A percentile compares a stretch with the other conserved stretches of the same genome.
Conservation (phyloP, 2,113 vertebrate species). For the Hippocampus guttulatus region DNA sequence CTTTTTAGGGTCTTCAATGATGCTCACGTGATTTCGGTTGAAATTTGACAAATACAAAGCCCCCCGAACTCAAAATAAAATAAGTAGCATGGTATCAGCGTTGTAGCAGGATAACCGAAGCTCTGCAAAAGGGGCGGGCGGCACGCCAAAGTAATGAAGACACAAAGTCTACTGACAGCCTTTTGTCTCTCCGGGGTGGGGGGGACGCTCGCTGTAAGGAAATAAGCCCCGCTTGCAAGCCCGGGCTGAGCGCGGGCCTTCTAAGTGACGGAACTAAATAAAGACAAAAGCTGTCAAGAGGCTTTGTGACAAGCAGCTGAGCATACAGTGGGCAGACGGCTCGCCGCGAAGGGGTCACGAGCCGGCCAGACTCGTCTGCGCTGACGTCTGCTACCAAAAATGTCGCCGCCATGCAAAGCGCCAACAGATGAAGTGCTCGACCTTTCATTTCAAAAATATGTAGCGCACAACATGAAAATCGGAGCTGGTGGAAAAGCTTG, state of each 20-base stretch:
- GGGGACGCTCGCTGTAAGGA: conserved; percentile 38
- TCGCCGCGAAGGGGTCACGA: conserved; percentile 34
- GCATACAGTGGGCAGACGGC: conserved; percentile 39
- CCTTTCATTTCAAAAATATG: conserved; percentile 31
- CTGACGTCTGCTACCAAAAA: neutral
- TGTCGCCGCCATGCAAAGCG: neutral
- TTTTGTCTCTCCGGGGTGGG: conserved; percentile 39
- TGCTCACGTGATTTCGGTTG: neutral
- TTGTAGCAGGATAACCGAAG: neutral
- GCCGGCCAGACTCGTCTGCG: conserved; percentile 21
- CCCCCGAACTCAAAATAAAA: neutral
- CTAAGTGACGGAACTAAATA: conserved; percentile 64
- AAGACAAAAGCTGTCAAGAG: conserved; percentile 64
- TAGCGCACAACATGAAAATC: conserved; percentile 10
- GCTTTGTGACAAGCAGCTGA: conserved; percentile 63
- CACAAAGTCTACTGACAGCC: conserved; percentile 27
- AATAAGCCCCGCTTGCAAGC: conserved; percentile 51
- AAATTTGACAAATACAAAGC: neutral
- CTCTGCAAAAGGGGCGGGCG: neutral
- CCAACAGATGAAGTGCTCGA: neutral
- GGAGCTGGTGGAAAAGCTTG: neutral
- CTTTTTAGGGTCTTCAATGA: neutral
- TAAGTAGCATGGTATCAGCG: neutral
- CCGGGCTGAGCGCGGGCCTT: conserved; percentile 40
- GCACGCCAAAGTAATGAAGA: conserved; percentile 29